These are phyloP conservation scores for Uropetala carovei DNA, from an alignment of 2,888 invertebrate species.

Conservation along the genomic window DNA sequence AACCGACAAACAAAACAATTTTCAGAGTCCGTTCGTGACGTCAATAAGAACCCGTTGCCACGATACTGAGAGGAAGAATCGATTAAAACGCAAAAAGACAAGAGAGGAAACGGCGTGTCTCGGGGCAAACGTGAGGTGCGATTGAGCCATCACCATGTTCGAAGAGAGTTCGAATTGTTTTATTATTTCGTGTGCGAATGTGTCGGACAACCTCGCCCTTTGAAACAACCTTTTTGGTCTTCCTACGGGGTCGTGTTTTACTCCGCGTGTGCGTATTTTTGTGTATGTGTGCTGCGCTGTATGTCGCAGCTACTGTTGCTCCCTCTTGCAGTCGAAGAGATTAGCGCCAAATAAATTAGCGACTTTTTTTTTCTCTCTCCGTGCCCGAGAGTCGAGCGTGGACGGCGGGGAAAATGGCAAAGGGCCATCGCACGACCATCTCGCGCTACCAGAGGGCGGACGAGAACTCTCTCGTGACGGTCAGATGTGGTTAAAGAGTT, in stretches of 20 bases:
- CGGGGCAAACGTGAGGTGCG: background rate
- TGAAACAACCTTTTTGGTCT: background rate
- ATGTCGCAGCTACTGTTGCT: background rate
- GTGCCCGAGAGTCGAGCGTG: background rate
- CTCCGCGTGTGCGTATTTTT: too few relatives aligned
- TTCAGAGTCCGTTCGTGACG: background rate
- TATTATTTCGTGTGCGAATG: background rate
- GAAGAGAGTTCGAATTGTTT: background rate
- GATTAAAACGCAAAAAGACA: background rate
- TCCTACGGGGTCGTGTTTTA: background rate
- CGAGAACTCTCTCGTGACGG: too few relatives aligned
- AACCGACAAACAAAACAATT: too few relatives aligned
- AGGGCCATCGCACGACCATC: background rate
- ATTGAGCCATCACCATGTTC: background rate
- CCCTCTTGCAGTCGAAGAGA: background rate
- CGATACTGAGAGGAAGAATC: background rate
- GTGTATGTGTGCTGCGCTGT: background rate
- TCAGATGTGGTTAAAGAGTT: too few relatives aligned
- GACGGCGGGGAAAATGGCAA: background rate
- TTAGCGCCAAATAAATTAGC: slow-evolving; percentile 26
- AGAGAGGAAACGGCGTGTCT: background rate
- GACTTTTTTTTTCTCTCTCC: background rate
- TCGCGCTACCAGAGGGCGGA: too few relatives aligned
- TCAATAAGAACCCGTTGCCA: background rate
- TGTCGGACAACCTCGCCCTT: background rate